These are phyloP conservation scores for Myiagra hebetior DNA, from an alignment of 2,113 vertebrate genomes.

Conservation along the genomic window DNA sequence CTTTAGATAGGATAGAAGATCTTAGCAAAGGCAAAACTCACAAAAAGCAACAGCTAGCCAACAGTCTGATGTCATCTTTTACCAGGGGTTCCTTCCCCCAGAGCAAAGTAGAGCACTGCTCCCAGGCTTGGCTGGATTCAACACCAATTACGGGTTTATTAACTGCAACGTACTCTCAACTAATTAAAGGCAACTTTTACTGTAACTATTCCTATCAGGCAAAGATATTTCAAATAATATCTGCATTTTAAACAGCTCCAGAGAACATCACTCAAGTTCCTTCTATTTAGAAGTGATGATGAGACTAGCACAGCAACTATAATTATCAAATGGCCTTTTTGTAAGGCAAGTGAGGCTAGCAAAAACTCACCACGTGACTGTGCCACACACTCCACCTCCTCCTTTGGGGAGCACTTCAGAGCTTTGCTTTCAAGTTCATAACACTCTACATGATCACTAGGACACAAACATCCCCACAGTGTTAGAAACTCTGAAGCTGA, in stretches of 20 bases:
- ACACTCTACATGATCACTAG: neutral
- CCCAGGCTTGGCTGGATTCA: neutral
- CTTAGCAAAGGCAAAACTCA: neutral
- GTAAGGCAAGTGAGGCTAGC: neutral
- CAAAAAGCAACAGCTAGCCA: neutral
- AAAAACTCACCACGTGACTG: neutral
- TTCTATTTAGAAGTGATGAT: neutral
- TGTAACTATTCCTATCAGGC: neutral
- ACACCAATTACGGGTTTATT: neutral
- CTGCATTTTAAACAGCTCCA: constrained; percentile 1
- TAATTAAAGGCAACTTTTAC: neutral
- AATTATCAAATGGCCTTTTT: neutral
- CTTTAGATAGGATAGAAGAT: neutral
- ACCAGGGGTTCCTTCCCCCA: neutral
- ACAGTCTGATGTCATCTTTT: neutral
- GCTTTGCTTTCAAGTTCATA: neutral
- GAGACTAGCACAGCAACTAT: neutral
- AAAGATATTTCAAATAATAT: neutral
- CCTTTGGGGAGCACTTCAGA: neutral
- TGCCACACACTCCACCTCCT: neutral
- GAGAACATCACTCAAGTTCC: neutral
- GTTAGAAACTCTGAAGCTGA: neutral
- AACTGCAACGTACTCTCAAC: neutral
- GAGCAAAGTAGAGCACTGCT: neutral
- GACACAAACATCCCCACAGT: neutral